Evolutionary conservation across 2,888 invertebrate genomes (phyloP).

Genomic region (Limulus polyphemus): DNA sequence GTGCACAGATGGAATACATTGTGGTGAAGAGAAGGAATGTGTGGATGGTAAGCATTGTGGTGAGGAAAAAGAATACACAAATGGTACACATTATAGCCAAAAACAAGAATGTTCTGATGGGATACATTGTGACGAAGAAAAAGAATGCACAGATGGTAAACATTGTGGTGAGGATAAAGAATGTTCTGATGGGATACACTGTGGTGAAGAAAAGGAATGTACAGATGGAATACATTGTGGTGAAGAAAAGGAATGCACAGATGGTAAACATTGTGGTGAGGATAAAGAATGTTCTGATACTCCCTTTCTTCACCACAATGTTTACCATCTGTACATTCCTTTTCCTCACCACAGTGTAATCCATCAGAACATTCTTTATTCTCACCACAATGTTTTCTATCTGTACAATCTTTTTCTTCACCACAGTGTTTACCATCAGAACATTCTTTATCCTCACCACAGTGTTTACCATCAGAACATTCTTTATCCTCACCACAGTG

Average conservation of each 20-base stretch:
- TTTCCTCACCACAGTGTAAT: conserved; percentile 1
- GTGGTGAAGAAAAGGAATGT: not conserved
- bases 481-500: conserved; percentile 8
- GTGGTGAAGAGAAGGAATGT: conserved; percentile 10
- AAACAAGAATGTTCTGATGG: conserved; percentile 2
- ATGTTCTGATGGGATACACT: conserved; percentile 1
- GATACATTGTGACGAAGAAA: conserved; percentile 3
- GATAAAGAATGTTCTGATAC: not conserved
- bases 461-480: no score
- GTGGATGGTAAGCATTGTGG: conserved; percentile 17
- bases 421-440: conserved; percentile 2
- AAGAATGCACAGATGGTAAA: conserved; percentile 1
- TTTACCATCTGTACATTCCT: no score
- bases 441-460: not conserved
- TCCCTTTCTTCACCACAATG: no score
- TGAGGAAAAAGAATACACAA: not conserved
- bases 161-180: not conserved
- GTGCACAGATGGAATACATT: conserved; percentile 7
- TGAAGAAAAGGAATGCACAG: no score
- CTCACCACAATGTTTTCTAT: not conserved
- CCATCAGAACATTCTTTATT: not conserved
- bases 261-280: no score
- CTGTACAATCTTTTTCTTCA: conserved; percentile 2
- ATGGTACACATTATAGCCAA: not conserved
- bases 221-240: no score